Percentiles rank a stretch among this genome's conserved stretches.
Conservation (phyloP, 2,113 vertebrate genomes). For the Chaenogobius annularis region DNA sequence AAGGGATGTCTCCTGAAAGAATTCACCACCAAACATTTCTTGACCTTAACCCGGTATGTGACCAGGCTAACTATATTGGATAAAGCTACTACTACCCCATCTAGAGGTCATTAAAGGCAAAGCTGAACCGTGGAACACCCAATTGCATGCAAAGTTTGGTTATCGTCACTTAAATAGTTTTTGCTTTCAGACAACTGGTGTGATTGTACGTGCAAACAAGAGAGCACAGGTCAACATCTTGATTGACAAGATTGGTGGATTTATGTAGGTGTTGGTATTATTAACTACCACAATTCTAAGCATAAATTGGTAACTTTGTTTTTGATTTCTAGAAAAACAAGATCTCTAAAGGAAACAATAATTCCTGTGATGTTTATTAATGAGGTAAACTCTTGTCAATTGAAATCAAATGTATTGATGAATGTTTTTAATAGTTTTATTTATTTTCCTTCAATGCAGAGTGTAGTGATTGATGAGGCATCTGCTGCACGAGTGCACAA, state of each 20-base stretch:
- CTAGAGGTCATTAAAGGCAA: constrained; percentile 20
- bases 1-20: constrained; percentile 84
- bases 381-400: constrained; percentile 61
- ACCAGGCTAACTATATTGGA: not conserved
- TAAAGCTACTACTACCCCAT: too few species aligned
- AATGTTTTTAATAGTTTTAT: not conserved
- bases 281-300: not conserved
- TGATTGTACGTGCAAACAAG: constrained; percentile 78
- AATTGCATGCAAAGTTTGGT: too few species aligned
- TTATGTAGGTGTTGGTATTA: constrained; percentile 63
- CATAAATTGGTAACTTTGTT: not conserved
- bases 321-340: constrained; percentile 64
- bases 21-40: constrained; percentile 89
- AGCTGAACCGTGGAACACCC: too few species aligned
- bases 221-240: constrained; percentile 77
- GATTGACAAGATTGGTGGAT: constrained; percentile 46
- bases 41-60: constrained; percentile 90
- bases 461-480: constrained; percentile 72
- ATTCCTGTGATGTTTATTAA: constrained; percentile 79
- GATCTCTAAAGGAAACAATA: constrained; percentile 55
- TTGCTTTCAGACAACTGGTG: constrained; percentile 69
- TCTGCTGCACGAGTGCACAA: constrained; percentile 69
- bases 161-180: not conserved
- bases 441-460: constrained; percentile 50
- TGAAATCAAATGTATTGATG: not conserved